Base-by-base conservation (phyloP, 1,140 invertebrate genomes). In the Lasioglossum albipes region DNA sequence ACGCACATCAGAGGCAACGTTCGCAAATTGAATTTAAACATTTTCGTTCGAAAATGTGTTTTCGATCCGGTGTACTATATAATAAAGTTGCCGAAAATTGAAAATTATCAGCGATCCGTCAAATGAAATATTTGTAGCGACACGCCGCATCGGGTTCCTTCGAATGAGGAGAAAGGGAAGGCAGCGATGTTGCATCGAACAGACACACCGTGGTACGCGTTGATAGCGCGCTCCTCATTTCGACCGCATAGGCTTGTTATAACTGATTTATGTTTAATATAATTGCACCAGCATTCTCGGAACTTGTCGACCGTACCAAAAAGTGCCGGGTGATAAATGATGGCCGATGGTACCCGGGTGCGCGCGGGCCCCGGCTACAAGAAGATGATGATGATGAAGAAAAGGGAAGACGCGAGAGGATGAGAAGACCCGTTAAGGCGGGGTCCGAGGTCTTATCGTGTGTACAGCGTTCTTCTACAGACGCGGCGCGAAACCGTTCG, bases 251-350 rank as follows among this genome's bases (percentile, higher is more conserved):
- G n/a, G 79, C 84, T 89, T 85, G 88, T 90, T 90, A 90, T 89
- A 84, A 81, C 72, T 90, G 89, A 90, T 90, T 90, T 90, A 90
- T 90, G 84, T 87, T 90, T 90, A 90, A 90, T 90, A 87, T 88
- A 89, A 90, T 90, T 88, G 87, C 86, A 66, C 71, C 68, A 71
- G 82, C 68, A 82, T 87, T 84, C 84, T 86, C 74, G 62, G 84
- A 86, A 86, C 84, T 86, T 84, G 83, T 86, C 79, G 59, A 67
- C 64, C 74, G 69, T 79, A 86, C 79, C 84, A 88, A 89, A 89
- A 90, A 89, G 81, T 84, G 41, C 75, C 59, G 41, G 45, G 66
- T 90, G 88, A 90, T 90, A 84, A 87, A 90, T 89, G 86, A 88
- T 85, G 75, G 65, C 57, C 79, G 73, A 85, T 80, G 75, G 61